Conservation (phyloP, 2,888 invertebrate genomes). For the Luffia ferchaultella region DNA sequence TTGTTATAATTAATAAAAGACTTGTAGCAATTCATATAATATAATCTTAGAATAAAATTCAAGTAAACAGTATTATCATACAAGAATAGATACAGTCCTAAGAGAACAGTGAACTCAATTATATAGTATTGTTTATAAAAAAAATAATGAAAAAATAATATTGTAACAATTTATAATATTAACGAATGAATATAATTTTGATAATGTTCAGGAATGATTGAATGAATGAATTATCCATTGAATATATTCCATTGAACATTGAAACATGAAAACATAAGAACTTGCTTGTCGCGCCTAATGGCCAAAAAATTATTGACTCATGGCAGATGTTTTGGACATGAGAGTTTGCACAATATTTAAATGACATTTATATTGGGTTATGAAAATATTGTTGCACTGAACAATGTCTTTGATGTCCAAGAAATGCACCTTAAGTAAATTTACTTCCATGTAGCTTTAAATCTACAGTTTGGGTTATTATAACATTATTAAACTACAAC, state of each 20-base stretch:
- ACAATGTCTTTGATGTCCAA: not conserved
- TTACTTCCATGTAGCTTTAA: not conserved
- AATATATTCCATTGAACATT: conserved; percentile 11
- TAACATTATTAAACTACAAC: not conserved
- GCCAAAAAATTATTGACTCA: too few relatives aligned
- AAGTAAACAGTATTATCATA: conserved; percentile 59
- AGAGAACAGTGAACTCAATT: conserved; percentile 45
- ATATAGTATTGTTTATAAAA: conserved; percentile 32
- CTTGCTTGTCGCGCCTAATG: too few relatives aligned
- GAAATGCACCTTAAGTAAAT: not conserved
- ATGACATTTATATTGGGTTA: too few relatives aligned
- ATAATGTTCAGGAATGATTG: conserved; percentile 53
- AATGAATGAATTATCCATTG: too few relatives aligned
- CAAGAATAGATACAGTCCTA: conserved; percentile 65
- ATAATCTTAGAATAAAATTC: conserved; percentile 64
- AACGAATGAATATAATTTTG: conserved; percentile 20
- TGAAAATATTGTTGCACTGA: not conserved
- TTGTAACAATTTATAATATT: conserved; percentile 31
- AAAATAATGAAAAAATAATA: conserved; percentile 31
- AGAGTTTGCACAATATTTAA: too few relatives aligned
- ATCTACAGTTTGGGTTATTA: not conserved
- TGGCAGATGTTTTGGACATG: too few relatives aligned
- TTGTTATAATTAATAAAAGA: conserved; percentile 22
- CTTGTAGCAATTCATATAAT: conserved; percentile 40
- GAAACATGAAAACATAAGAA: not conserved